Base-by-base conservation (phyloP, 2,888 invertebrate species). In the Netelia melanura region DNA sequence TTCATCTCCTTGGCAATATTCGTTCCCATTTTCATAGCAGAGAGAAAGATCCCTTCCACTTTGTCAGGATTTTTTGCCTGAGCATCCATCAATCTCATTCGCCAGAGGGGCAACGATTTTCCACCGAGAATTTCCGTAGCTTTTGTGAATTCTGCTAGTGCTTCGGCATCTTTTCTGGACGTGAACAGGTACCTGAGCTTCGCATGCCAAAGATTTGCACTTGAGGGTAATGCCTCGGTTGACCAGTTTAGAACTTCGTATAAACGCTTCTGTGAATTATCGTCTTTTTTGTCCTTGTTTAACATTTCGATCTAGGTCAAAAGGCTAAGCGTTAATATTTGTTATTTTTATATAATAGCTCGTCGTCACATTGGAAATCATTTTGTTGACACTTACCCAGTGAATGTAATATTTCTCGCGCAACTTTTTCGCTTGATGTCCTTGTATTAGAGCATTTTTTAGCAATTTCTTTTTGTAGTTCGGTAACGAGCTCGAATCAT, bases 1-100 rank as follows among this genome's bases (percentile, higher is more conserved):
- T 96, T 96, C 30, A 96, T 93, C 38, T 94, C 93, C 82, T 95
- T 92, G 1, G 95, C 90, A 64, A 96, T 93, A 81, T 92, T 92
- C 89, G 94, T 94, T 85, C 95, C 95, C 89, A 95, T 95, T 86
- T 93, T 94, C 80, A 95, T 88, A 9, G 94, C 94, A 44, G 93
- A 91, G 87, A 93, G 90, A 83, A 94, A 95, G 74, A 94, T 90
- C 65, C 91, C 89, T 84, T 94, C 94, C 3, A 93, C 91, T 85
- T 93, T 92, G 52, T 93, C 92, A 9, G 92, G 90, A 80, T 90
- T 91, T 64, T 90, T 92, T 11, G 93, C 87, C 87, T 93, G 91
- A 87, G 90, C 85, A 88, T 93, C 90, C 88, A 93, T 86, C 89
- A 95, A 85, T 79, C 93, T 93, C 86, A 94, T 92, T 87, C 93